Percentiles rank a stretch among this genome's conserved stretches.
Evolutionary conservation across 2,797 vertebrate species (phyloP).

Genomic region (Melanotaenia parkinsoni): DNA sequence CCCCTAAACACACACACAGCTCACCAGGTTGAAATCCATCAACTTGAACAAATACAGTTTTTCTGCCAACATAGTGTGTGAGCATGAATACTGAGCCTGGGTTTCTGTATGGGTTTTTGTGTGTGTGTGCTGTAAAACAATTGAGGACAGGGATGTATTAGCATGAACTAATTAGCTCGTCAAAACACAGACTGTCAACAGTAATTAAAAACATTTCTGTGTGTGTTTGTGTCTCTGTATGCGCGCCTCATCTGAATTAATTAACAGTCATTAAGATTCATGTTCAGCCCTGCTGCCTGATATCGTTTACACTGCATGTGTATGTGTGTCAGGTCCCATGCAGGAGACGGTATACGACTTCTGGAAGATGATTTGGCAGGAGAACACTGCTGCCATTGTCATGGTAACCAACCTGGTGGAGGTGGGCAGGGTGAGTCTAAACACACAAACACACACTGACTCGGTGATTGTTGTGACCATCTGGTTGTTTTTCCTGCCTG

Average conservation of each 20-base stretch:
- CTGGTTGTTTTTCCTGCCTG: constrained; percentile 44
- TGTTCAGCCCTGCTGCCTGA: constrained; percentile 37
- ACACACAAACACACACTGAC: constrained; percentile 9
- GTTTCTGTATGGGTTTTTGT: constrained; percentile 11
- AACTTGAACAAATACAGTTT: constrained; percentile 32
- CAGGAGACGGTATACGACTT: constrained; percentile 97
- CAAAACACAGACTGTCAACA: constrained; percentile 78
- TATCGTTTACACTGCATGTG: constrained; percentile 26
- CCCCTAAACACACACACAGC: constrained; percentile 4
- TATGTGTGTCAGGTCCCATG: constrained; percentile 88
- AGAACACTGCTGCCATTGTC: constrained; percentile 94
- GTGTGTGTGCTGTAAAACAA: constrained; percentile 44
- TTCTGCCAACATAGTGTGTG: constrained; percentile 49
- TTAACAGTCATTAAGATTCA: constrained; percentile 78
- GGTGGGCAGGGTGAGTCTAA: constrained; percentile 93
- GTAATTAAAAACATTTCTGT: constrained; percentile 76
- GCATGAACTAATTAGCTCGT: constrained; percentile 82
- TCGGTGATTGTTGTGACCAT: constrained; percentile 42
- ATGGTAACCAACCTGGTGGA: constrained; percentile 99
- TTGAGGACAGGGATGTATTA: constrained; percentile 73
- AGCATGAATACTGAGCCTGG: constrained; percentile 38
- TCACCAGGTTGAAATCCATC: constrained; percentile 24
- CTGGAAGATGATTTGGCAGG: constrained; percentile 98
- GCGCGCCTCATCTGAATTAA: constrained; percentile 72
- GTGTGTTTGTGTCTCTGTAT: constrained; percentile 20